phyloP scores from a whole-genome alignment of 2,113 vertebrate species.

The Daubentonia madagascariensis region DNA sequence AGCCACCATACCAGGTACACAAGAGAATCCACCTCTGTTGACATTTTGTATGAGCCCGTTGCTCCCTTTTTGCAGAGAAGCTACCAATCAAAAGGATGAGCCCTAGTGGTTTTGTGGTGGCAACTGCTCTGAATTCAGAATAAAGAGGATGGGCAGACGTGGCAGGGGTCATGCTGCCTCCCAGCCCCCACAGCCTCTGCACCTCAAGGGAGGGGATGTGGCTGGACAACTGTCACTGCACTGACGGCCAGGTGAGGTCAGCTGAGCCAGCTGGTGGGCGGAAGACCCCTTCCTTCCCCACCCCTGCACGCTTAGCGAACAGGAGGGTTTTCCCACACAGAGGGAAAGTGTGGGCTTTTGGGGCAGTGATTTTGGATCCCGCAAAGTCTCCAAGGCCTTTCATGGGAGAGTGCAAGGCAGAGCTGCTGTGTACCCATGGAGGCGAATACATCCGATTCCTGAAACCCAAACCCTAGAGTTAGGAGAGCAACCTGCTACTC shows the following conservation, averaged over 20 bases:
- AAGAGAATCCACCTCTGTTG: not conserved
- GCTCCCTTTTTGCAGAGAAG: not conserved
- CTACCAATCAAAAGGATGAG: not conserved
- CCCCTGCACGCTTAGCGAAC: not conserved
- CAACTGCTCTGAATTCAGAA: not conserved
- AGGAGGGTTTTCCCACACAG: not conserved
- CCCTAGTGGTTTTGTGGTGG: not conserved
- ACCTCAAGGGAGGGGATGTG: too few relatives aligned
- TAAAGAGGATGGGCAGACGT: too few relatives aligned
- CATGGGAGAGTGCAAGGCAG: too few relatives aligned
- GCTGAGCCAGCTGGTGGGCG: fast-evolving
- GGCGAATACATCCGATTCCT: not conserved
- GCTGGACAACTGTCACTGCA: fast-evolving
- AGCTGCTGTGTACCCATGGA: not conserved
- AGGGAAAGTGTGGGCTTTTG: not conserved
- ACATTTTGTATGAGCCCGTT: not conserved
- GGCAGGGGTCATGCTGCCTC: not conserved
- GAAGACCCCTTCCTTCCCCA: not conserved
- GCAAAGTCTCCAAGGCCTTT: not conserved
- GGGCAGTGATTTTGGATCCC: not conserved
- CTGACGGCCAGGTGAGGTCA: too few relatives aligned
- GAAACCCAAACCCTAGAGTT: not conserved
- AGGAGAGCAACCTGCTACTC: not conserved
- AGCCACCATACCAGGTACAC: not conserved
- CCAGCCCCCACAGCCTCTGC: not conserved